Percentiles rank a stretch among this genome's conserved stretches.
Evolutionary conservation across 2,797 vertebrate species (phyloP).

Genomic region (Enteromius paludinosus): DNA sequence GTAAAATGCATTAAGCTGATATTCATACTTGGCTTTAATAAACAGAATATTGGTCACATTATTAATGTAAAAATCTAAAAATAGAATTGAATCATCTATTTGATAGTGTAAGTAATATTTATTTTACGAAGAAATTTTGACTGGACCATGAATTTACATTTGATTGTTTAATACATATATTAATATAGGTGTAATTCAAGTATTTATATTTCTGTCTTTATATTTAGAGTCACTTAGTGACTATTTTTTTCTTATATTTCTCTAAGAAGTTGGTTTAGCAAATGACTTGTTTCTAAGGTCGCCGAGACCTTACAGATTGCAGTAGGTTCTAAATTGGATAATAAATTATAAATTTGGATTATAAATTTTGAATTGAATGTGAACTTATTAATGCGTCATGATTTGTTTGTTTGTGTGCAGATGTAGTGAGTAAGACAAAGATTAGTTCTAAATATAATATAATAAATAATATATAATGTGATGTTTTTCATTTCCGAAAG

Average conservation of each 20-base stretch:
- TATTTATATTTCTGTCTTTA: background rate
- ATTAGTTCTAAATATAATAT: constrained; percentile 6
- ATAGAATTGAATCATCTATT: background rate
- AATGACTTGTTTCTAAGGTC: background rate
- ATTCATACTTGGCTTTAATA: background rate
- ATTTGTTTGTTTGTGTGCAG: background rate
- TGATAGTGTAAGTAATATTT: background rate
- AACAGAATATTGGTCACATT: background rate
- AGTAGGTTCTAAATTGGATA: background rate
- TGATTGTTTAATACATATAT: no score
- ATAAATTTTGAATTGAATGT: background rate
- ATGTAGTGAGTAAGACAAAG: background rate
- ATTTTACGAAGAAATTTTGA: background rate
- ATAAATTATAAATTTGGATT: background rate
- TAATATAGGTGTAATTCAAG: no score
- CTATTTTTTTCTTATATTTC: background rate
- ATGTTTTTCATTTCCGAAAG: background rate
- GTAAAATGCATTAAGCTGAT: background rate
- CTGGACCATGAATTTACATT: background rate
- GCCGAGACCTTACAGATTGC: background rate
- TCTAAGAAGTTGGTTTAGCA: background rate
- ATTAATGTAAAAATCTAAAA: background rate
- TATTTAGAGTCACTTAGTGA: background rate
- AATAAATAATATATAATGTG: background rate
- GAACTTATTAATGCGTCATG: background rate